Evolutionary conservation across 1,140 invertebrate genomes (phyloP), one percentile per base, ranked within the genome.

Genomic region (Pissodes strobi): DNA sequence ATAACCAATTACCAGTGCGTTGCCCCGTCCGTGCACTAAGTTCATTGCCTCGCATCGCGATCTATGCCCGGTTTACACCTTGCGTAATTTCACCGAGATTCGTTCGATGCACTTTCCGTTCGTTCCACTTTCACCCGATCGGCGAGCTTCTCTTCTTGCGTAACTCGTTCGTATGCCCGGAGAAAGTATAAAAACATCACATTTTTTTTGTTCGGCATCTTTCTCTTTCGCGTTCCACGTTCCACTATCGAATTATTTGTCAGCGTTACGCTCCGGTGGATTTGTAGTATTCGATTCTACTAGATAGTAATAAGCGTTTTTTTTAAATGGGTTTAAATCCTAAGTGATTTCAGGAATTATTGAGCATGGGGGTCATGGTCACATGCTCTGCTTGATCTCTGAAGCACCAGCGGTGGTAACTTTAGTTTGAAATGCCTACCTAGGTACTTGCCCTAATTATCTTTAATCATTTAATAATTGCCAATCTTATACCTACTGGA

Each of bases 101-200:
- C 63, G 55, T 37, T 59, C 38, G 48, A 62, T 66, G 49, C 63
- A 57, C 62, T 64, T 57, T 25, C 27, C 19, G 8, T 2, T 41
- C 53, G 55, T 56, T 48, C 49, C 53, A 69, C 68, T 67, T 69
- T 67, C 68, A 60, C 68, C 64, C n/a, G n/a, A n/a, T n/a, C n/a
- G 52, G 21, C 58, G 38, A 57, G 43, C 51, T 49, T 22, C 43
- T 49, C 63, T 66, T 41, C 67, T 64, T 64, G 62, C 62, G 62
- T 64, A 65, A 65, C 38, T 41, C 5, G 27, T 41, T 39, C 52
- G 22, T 21, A 30, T 17, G 5, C 43, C 4, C 39, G 51, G 60
- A 53, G 60, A 63, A 63, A 63, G 60, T 63, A 63, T 55, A 63
- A 63, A 51, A n/a, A n/a, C 46, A 25, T 49, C 30, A 27, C 46